A percentile compares a stretch with the other conserved stretches of the same genome.
Evolutionary conservation across 2,797 vertebrate species (phyloP).

Genomic region (Parotocinclus haroldoi): DNA sequence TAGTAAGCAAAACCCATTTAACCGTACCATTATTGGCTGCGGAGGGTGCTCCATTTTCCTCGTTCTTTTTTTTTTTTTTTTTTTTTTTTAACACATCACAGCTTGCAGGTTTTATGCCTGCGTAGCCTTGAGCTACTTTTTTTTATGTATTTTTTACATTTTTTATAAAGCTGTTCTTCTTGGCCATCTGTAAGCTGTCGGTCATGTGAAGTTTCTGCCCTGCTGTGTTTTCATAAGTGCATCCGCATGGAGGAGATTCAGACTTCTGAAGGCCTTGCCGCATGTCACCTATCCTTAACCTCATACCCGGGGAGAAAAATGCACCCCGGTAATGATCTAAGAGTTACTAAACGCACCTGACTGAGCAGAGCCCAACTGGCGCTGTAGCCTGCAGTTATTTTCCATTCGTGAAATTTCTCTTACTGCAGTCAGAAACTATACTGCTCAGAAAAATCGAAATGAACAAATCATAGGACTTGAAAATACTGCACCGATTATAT

Average conservation of each 20-base stretch:
- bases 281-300: constrained; percentile 61
- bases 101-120: no score
- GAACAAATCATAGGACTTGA: background rate
- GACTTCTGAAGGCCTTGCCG: constrained; percentile 51
- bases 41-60: no score
- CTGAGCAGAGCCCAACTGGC: constrained; percentile 12
- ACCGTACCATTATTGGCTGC: no score
- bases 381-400: constrained; percentile 26
- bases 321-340: constrained; percentile 54
- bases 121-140: no score
- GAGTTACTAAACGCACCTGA: constrained; percentile 22
- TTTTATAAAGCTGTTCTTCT: no score
- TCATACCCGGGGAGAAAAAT: constrained; percentile 57
- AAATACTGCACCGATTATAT: background rate
- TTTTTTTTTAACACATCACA: no score
- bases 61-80: no score
- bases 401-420: constrained; percentile 27
- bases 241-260: constrained; percentile 64
- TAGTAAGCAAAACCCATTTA: no score
- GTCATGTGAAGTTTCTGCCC: constrained; percentile 28
- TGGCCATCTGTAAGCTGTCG: no score
- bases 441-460: no score
- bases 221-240: constrained; percentile 59
- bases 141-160: no score
- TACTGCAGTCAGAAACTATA: background rate